These are phyloP conservation scores for Acanthopleura granulata DNA, from an alignment of 2,888 invertebrate species.

Conservation along the genomic window DNA sequence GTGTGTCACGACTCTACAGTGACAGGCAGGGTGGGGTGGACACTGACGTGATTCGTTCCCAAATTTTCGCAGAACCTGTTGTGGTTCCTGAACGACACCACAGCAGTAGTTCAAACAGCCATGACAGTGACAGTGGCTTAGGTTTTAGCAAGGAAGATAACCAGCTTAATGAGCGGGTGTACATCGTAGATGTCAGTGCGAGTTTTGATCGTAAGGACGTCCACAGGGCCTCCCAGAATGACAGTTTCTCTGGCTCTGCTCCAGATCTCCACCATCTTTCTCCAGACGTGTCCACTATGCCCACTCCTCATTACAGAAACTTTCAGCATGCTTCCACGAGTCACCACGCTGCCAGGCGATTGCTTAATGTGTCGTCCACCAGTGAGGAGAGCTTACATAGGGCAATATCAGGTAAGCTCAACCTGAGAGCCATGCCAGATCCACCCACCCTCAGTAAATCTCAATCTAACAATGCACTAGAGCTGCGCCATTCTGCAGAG, in stretches of 20 bases:
- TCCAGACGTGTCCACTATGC: slow-evolving; percentile 36
- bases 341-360: not conserved
- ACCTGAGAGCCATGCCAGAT: slow-evolving; percentile 79
- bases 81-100: slow-evolving; percentile 31
- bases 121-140: slow-evolving; percentile 95
- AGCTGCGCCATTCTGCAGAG: slow-evolving; percentile 58
- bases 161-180: slow-evolving; percentile 30
- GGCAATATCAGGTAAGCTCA: slow-evolving; percentile 70
- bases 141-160: slow-evolving; percentile 78
- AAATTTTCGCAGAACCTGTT: slow-evolving; percentile 53
- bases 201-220: not conserved
- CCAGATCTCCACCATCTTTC: slow-evolving; percentile 41
- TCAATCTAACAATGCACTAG: slow-evolving; percentile 47
- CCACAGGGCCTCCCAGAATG: not conserved
- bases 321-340: not conserved
- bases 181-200: slow-evolving; percentile 2
- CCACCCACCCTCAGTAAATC: slow-evolving; percentile 54
- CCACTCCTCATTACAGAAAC: slow-evolving; percentile 32
- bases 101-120: slow-evolving; percentile 79
- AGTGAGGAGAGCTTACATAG: slow-evolving; percentile 44
- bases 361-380: slow-evolving; percentile 42
- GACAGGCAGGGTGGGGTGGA: slow-evolving; percentile 54
- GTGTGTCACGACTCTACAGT: slow-evolving; percentile 74
- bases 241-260: slow-evolving; percentile 3
- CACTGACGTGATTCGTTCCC: slow-evolving; percentile 57